Conservation (phyloP, 1,140 invertebrate genomes). For the Drosophila albomicans region DNA sequence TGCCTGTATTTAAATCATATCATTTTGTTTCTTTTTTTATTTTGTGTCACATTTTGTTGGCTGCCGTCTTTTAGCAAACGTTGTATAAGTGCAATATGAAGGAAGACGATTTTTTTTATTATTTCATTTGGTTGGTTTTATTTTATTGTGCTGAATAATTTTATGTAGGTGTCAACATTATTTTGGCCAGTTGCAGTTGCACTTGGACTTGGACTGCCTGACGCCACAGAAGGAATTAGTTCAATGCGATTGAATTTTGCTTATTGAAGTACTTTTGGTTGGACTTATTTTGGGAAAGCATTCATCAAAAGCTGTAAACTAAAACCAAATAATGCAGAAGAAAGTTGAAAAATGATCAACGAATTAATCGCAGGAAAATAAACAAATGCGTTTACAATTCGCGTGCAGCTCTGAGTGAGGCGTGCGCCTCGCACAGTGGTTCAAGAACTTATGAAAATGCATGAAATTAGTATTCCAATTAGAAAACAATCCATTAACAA, state of each 20-base stretch:
- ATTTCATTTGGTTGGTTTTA: not conserved
- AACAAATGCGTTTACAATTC: slow-evolving; percentile 41
- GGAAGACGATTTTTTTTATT: not conserved
- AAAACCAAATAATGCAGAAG: slow-evolving; percentile 55
- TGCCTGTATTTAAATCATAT: slow-evolving; percentile 17
- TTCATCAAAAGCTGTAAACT: slow-evolving; percentile 36
- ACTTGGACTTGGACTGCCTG: slow-evolving; percentile 64
- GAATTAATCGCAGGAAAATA: slow-evolving; percentile 47
- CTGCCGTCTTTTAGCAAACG: slow-evolving; percentile 36
- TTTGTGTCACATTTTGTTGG: slow-evolving; percentile 63
- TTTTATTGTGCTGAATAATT: slow-evolving; percentile 34
- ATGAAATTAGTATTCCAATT: not conserved
- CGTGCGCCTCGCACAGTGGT: slow-evolving; percentile 44
- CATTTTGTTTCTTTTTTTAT: slow-evolving; percentile 28
- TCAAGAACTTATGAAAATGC: not conserved
- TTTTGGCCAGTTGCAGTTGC: slow-evolving; percentile 33
- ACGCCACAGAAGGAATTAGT: slow-evolving; percentile 56
- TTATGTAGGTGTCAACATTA: slow-evolving; percentile 57
- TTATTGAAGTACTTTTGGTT: slow-evolving; percentile 23
- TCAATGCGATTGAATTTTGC: slow-evolving; percentile 39
- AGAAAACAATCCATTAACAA: not conserved
- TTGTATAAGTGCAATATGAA: slow-evolving; percentile 39
- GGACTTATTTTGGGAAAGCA: slow-evolving; percentile 29
- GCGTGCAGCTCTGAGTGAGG: slow-evolving; percentile 37
- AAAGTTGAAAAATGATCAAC: slow-evolving; percentile 66